Percentiles rank a stretch among this genome's conserved stretches.
Evolutionary conservation across 1,140 invertebrate species (phyloP).

Genomic region (Cepaea nemoralis): DNA sequence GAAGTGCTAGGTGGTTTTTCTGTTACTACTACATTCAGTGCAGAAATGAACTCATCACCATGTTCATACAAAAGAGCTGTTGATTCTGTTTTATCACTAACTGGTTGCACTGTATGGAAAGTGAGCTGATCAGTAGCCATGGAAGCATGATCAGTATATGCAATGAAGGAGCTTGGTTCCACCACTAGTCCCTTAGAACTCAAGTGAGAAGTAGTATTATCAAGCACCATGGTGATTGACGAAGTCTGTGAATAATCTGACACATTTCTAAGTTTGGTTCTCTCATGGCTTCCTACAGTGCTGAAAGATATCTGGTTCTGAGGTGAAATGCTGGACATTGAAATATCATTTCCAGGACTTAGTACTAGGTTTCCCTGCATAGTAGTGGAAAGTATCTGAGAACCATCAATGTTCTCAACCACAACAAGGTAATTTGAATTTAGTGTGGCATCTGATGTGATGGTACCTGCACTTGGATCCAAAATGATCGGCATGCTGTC

Average conservation of each 20-base stretch:
- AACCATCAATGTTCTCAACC: constrained; percentile 19
- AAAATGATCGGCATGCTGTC: constrained; percentile 5
- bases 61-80: neutral
- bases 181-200: neutral
- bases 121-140: neutral
- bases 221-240: constrained; percentile 24
- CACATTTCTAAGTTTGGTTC: neutral
- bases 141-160: neutral
- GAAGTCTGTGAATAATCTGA: neutral
- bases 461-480: neutral
- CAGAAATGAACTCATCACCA: neutral
- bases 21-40: neutral
- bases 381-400: neutral
- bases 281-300: neutral
- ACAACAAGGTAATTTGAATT: constrained; percentile 25
- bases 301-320: constrained; percentile 3
- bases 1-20: neutral
- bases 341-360: neutral
- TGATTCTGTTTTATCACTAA: neutral
- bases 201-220: neutral
- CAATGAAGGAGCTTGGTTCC: constrained; percentile 5
- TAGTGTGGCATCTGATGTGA: neutral
- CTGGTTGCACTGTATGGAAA: constrained; percentile 1
- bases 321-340: neutral
- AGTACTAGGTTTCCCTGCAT: neutral